Evolutionary conservation across 2,888 invertebrate species (phyloP).

Genomic region (Cephus spinipes): DNA sequence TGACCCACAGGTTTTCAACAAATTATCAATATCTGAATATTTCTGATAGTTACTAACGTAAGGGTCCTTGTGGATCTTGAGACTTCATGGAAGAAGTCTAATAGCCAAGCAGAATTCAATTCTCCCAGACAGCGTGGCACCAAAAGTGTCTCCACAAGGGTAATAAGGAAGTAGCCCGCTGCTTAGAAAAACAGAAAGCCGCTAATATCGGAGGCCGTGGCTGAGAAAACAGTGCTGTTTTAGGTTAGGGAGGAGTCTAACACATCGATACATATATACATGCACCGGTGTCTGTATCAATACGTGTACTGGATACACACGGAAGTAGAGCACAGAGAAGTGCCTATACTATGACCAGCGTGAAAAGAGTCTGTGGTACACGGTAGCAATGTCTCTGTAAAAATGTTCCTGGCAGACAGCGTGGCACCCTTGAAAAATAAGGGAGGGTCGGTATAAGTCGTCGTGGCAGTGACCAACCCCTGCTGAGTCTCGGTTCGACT

Average conservation of each 20-base stretch:
- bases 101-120: neutral
- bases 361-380: neutral
- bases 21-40: neutral
- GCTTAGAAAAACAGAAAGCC: slow-evolving; percentile 63
- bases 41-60: neutral
- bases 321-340: neutral
- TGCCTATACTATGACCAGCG: neutral
- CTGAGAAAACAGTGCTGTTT: slow-evolving; percentile 58
- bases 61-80: neutral
- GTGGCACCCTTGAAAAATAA: slow-evolving; percentile 37
- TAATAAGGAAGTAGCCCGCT: slow-evolving; percentile 65
- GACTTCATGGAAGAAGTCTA: neutral
- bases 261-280: neutral
- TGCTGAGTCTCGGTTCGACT: slow-evolving; percentile 35
- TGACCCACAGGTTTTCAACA: neutral
- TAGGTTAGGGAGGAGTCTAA: neutral
- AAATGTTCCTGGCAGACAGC: slow-evolving; percentile 43
- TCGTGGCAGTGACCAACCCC: slow-evolving; percentile 25
- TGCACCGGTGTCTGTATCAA: neutral
- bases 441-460: slow-evolving; percentile 1
- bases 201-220: slow-evolving; percentile 60
- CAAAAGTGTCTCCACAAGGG: slow-evolving; percentile 36
- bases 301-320: neutral
- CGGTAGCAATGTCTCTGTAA: neutral
- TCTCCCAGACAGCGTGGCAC: slow-evolving; percentile 59